Percentiles rank a stretch among this genome's conserved stretches.
phyloP scores from a whole-genome alignment of 2,888 invertebrate species.

The Drosophila hamatofila region DNA sequence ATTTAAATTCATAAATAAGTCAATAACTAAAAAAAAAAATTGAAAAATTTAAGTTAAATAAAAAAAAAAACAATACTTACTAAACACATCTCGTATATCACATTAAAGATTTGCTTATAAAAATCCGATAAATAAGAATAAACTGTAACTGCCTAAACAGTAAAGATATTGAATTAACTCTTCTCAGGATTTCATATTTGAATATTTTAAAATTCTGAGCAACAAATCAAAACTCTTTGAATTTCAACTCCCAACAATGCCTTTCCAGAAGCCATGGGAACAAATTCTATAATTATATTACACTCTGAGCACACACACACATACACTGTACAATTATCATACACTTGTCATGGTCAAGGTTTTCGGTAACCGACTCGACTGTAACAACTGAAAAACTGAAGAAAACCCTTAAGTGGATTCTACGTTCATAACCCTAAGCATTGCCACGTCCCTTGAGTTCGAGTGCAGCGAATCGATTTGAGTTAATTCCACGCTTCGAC shows the following conservation, averaged over 20 bases:
- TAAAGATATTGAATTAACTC: neutral
- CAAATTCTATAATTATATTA: neutral
- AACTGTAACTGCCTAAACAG: neutral
- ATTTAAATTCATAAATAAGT: too few species aligned
- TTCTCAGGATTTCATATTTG: neutral
- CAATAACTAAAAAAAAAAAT: too few species aligned
- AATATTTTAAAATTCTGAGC: neutral
- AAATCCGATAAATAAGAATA: neutral
- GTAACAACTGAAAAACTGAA: conserved; percentile 9
- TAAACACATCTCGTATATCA: neutral
- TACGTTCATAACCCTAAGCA: conserved; percentile 9
- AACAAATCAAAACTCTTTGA: neutral
- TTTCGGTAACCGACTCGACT: neutral
- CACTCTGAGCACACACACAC: neutral
- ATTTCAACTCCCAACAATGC: neutral
- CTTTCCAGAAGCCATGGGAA: neutral
- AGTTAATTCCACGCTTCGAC: conserved; percentile 60
- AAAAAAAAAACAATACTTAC: too few species aligned
- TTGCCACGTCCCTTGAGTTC: conserved; percentile 8
- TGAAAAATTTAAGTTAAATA: too few species aligned
- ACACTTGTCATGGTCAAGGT: conserved; percentile 16
- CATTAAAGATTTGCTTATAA: neutral
- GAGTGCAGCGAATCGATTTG: conserved; percentile 61
- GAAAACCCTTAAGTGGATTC: conserved; percentile 28
- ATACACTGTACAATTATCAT: conserved; percentile 4